Conservation (phyloP, 1,140 invertebrate genomes). For the Lepidurus packardi region DNA sequence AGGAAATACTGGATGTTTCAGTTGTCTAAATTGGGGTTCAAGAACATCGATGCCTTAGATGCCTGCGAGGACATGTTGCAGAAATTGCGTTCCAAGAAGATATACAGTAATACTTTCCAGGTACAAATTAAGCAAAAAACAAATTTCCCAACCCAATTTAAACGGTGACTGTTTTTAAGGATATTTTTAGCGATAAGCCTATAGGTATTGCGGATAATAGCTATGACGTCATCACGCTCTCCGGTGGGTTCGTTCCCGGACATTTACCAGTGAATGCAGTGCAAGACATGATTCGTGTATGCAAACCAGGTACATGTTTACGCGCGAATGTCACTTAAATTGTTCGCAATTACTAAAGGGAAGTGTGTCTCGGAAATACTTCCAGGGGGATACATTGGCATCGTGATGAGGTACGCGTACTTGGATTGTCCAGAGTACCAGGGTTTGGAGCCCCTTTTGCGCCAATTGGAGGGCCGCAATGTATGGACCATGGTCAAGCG, state of each 20-base stretch:
- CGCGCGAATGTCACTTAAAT: not conserved
- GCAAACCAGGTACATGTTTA: slow-evolving; percentile 44
- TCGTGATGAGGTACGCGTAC: slow-evolving; percentile 49
- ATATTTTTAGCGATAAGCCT: not conserved
- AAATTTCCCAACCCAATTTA: not conserved
- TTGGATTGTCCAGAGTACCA: slow-evolving; percentile 45
- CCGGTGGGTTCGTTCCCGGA: slow-evolving; percentile 48
- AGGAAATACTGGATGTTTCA: slow-evolving; percentile 29
- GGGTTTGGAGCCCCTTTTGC: slow-evolving; percentile 44
- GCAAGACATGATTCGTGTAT: slow-evolving; percentile 45
- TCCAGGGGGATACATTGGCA: slow-evolving; percentile 44
- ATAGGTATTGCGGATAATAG: not conserved
- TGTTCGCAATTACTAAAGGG: not conserved
- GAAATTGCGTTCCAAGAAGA: slow-evolving; percentile 11
- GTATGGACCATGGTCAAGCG: slow-evolving; percentile 42
- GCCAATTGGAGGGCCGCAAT: slow-evolving; percentile 40
- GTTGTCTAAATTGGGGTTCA: slow-evolving; percentile 40
- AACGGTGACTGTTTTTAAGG: not conserved
- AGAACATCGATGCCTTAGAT: slow-evolving; percentile 40
- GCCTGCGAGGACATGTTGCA: slow-evolving; percentile 27
- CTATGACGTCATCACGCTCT: slow-evolving; percentile 24
- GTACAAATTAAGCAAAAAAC: not conserved
- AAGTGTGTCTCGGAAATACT: not conserved
- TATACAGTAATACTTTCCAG: slow-evolving; percentile 26
- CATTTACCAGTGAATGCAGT: slow-evolving; percentile 47